A percentile compares a stretch with the other conserved stretches of the same genome.
phyloP scores from a whole-genome alignment of 2,888 invertebrate species.

The Ecdyonurus torrentis region DNA sequence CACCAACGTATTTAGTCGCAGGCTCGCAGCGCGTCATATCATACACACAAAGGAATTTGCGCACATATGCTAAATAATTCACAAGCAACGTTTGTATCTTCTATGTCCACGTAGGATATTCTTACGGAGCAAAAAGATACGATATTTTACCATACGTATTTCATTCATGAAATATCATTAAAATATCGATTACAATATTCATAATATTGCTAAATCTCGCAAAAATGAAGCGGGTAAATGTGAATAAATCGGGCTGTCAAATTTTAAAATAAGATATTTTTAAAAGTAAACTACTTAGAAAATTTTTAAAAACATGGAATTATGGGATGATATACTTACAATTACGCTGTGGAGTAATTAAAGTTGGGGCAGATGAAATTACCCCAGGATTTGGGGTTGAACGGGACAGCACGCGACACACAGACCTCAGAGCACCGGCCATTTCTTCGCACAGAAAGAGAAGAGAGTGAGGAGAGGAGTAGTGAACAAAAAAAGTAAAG shows the following conservation, averaged over 20 bases:
- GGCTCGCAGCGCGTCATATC: no score
- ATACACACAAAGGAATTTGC: no score
- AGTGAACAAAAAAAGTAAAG: not conserved
- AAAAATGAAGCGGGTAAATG: not conserved
- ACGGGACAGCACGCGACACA: not conserved
- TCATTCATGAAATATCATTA: not conserved
- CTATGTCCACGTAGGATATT: no score
- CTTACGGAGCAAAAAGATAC: no score
- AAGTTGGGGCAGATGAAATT: not conserved
- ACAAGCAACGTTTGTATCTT: no score
- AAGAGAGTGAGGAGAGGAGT: not conserved
- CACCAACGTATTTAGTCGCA: no score
- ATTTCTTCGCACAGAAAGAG: not conserved
- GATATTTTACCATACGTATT: no score
- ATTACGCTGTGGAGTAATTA: constrained; percentile 1
- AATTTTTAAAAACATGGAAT: not conserved
- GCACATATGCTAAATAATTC: no score
- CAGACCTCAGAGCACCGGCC: constrained; percentile 1
- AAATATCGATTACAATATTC: not conserved
- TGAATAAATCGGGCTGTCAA: not conserved
- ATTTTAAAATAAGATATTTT: not conserved
- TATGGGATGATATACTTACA: not conserved
- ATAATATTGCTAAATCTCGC: not conserved
- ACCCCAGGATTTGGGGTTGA: not conserved
- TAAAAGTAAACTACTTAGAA: not conserved